Evolutionary conservation across 2,797 vertebrate genomes (phyloP).

Genomic region (Simalia tracyae): DNA sequence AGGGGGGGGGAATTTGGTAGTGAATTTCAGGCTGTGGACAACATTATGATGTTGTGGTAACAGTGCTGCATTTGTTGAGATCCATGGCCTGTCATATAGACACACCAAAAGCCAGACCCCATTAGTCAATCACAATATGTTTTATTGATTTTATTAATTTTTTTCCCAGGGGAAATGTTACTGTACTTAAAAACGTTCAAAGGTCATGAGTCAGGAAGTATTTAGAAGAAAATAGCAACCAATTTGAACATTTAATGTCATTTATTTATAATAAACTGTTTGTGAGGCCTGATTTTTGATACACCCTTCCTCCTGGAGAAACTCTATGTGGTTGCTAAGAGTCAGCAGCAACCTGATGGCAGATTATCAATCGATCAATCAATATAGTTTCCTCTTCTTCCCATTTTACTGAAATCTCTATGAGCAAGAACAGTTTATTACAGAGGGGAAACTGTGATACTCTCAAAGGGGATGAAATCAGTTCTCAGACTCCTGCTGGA

Average conservation of each 20-base stretch:
- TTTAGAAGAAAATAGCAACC: not conserved
- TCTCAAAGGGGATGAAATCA: not conserved
- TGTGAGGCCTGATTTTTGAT: not conserved
- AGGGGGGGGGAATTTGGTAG: constrained; percentile 52
- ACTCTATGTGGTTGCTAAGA: not conserved
- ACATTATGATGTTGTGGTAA: constrained; percentile 10
- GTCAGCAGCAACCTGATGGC: not conserved
- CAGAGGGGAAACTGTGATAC: not conserved
- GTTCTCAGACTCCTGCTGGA: not conserved
- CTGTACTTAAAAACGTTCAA: not conserved
- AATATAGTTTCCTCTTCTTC: not conserved
- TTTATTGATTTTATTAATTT: not conserved
- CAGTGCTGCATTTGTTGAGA: not conserved
- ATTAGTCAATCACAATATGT: not conserved
- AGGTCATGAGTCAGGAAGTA: not conserved
- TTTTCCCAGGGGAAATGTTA: not conserved
- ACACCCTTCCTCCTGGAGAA: not conserved
- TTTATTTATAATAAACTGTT: not conserved
- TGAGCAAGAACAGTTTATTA: no score
- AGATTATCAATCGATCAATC: rapidly evolving
- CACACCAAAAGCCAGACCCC: not conserved
- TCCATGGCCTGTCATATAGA: not conserved
- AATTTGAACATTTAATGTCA: not conserved
- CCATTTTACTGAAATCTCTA: not conserved
- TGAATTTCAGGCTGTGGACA: constrained; percentile 51